These are phyloP conservation scores for Thermophis baileyi DNA, from an alignment of 2,113 vertebrate genomes.

Conservation along the genomic window DNA sequence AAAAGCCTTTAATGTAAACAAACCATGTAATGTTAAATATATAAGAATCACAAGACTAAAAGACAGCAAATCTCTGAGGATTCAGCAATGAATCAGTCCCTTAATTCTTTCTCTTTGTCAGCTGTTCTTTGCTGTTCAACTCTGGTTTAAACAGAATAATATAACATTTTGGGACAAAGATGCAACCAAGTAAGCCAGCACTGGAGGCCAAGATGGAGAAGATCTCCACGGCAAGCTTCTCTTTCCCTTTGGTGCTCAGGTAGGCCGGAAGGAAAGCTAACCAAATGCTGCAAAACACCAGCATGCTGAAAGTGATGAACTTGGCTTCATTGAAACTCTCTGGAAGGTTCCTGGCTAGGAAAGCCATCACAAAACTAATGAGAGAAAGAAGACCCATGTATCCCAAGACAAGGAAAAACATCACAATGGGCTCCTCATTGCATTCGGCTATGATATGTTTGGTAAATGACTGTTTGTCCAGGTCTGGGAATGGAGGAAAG, in stretches of 20 bases:
- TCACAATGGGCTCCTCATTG: neutral
- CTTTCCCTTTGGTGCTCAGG: neutral
- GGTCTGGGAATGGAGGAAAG: neutral
- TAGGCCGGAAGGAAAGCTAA: neutral
- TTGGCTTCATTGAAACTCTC: neutral
- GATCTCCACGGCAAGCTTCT: neutral
- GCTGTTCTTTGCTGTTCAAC: neutral
- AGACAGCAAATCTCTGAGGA: no score
- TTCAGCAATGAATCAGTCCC: no score
- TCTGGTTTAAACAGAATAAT: neutral
- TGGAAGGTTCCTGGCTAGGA: neutral
- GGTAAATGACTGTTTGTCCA: neutral
- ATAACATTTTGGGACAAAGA: neutral
- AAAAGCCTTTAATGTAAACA: no score
- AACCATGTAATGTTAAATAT: no score
- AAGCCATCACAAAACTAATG: neutral
- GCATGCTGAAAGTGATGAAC: neutral
- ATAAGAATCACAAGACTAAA: no score
- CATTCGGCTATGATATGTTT: neutral
- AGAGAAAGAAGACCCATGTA: neutral
- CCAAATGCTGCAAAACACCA: neutral
- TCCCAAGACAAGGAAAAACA: neutral
- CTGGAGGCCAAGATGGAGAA: neutral
- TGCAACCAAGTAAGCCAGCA: neutral
- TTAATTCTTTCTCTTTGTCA: neutral